Evolutionary conservation across 2,113 vertebrate genomes (phyloP), one percentile per base, ranked within the genome.

Genomic region (Podarcis cretensis): DNA sequence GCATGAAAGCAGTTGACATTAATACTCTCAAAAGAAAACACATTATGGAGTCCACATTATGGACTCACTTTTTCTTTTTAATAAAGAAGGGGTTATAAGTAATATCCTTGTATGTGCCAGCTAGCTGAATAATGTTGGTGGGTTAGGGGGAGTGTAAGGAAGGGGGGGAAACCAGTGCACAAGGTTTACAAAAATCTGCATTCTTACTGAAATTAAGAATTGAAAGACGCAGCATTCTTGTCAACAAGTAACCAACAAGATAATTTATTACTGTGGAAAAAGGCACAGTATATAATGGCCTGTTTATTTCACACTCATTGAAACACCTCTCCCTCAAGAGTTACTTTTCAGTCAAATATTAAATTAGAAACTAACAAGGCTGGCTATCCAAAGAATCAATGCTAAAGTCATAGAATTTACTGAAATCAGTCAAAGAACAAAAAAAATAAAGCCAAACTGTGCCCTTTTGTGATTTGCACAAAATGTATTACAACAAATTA

Each of bases 61-160:
- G 73, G 83, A 91, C 75, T 83, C 91, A 95, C 94, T 95, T 88
- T 93, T 88, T 93, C 91, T 87, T 96, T 97, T 97, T 96, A 97
- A 97, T 97, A 97, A 97, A 96, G 92, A 94, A 9, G 3, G 66
- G 43, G 18, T 89, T 88, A 92, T 94, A 91, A 95, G 93, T 95
- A 95, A 94, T 85, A 89, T 84, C 25, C 76, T 89, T 91, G 82
- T 74, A 89, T 40, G 90, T 94, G 88, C 84, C 86, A 89, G 89
- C 89, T 90, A 91, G 6, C 43, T 89, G n/a, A 89, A 89, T 84
- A 84, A 32, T 54, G 35, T 37, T 84, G 59, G 78, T 54, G 75
- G 73, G 66, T 30, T 54, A 59, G 89, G 32, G 88, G 92, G 91
- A 93, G 94, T 92, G 92, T 32, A 54, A 54, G 90, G 21, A 5